Evolutionary conservation across 1,140 invertebrate species (phyloP), one percentile per base, ranked within the genome.

Genomic region (Brachionus sp.): DNA sequence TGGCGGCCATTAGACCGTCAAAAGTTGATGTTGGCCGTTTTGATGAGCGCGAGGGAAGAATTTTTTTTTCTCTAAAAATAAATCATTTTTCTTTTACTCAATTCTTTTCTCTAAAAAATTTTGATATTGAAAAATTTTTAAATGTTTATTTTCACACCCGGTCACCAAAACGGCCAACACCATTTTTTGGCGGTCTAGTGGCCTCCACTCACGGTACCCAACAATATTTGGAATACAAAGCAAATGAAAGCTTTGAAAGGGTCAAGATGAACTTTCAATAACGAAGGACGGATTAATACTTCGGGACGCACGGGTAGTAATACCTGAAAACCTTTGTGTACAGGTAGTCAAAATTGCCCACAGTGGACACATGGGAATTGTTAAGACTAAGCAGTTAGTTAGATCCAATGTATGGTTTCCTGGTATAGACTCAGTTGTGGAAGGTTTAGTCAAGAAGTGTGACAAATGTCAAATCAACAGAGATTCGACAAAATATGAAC

Each of bases 391-490:
- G 77, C 66, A 84, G 29, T 78, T 85, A 62, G 29, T 86, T 3
- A 39, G 84, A 83, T 70, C 46, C 23, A 85, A 84, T 64, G 77
- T 85, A 50, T 85, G 82, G 85, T 85, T 85, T 83, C 77, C 73
- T 50, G 50, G 33, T 53, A 83, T 85, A 13, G 83, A 85, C 44
- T 70, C n/a, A 25, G 73, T 84, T 50, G 73, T 83, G 73, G 85
- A 85, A 50, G 70, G 84, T 19, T 75, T 57, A 3, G 82, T 84
- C 19, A 75, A 82, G 35, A 5, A 77, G 10, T 85, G 85, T 73
- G 83, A 77, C 50, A 73, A 85, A 82, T 86, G 84, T 57, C 80
- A 85, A 75, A 62, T 62, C 44, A 5, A 62, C 84, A 85, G 85
- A 85, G 19, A 66, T 86, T 5, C 77, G 80, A 39, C 9, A 23